Conservation (phyloP, 2,888 invertebrate species). For the Phragmatobia fuliginosa region DNA sequence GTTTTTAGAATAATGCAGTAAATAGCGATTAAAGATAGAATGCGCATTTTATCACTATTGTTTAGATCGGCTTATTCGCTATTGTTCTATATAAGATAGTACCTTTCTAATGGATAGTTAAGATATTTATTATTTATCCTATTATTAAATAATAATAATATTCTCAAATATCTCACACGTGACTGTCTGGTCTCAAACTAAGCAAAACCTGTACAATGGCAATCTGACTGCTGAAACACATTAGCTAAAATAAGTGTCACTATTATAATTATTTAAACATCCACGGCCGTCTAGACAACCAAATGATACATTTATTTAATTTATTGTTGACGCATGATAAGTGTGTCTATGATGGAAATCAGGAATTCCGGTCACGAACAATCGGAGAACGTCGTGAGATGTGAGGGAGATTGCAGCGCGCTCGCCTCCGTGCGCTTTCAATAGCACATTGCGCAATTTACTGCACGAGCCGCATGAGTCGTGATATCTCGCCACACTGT, state of each 20-base stretch:
- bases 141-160: no score
- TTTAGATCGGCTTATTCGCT: slow-evolving; percentile 65
- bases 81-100: no score
- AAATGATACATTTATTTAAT: slow-evolving; percentile 1
- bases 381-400: slow-evolving; percentile 74
- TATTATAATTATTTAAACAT: slow-evolving; percentile 15
- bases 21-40: slow-evolving; percentile 62
- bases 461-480: slow-evolving; percentile 70
- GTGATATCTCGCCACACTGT: slow-evolving; percentile 65
- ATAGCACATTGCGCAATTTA: slow-evolving; percentile 81
- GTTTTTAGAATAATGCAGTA: slow-evolving; percentile 49
- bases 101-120: no score
- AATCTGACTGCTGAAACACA: no score
- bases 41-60: slow-evolving; percentile 65
- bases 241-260: background rate
- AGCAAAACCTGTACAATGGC: no score
- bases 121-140: no score
- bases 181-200: no score
- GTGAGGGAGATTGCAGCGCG: slow-evolving; percentile 68
- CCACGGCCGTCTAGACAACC: slow-evolving; percentile 29
- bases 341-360: slow-evolving; percentile 53
- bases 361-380: slow-evolving; percentile 73
- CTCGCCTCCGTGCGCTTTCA: slow-evolving; percentile 70
- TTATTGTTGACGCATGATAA: slow-evolving; percentile 14
- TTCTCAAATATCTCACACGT: no score